Conservation (phyloP, 2,113 vertebrate species). For the Grammomys dolichurus region DNA sequence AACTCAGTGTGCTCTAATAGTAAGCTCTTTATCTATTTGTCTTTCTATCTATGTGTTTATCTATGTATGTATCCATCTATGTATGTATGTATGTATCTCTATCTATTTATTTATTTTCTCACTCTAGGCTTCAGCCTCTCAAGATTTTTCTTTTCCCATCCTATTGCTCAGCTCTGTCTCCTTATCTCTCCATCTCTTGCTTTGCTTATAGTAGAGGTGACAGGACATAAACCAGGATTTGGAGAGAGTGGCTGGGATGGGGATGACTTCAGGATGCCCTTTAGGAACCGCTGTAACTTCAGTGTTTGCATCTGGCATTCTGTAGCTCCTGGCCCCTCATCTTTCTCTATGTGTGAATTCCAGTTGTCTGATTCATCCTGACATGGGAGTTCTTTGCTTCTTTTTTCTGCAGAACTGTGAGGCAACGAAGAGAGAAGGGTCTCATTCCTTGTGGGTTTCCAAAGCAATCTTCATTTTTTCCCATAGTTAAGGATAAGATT, state of each 20-base stretch:
- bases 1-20: neutral
- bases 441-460: slow-evolving; percentile 78
- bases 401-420: slow-evolving; percentile 81
- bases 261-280: slow-evolving; percentile 64
- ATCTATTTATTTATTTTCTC: slow-evolving; percentile 27
- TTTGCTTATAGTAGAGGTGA: slow-evolving; percentile 87
- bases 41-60: neutral
- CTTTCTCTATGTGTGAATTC: slow-evolving; percentile 83
- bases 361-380: slow-evolving; percentile 86
- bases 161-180: slow-evolving; percentile 21
- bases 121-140: slow-evolving; percentile 61
- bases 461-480: slow-evolving; percentile 76
- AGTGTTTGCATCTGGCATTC: slow-evolving; percentile 85
- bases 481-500: slow-evolving; percentile 82
- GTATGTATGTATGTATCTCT: neutral
- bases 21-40: neutral
- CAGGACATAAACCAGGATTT: slow-evolving; percentile 87
- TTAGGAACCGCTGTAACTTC: slow-evolving; percentile 79
- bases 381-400: slow-evolving; percentile 83
- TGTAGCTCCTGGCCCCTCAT: slow-evolving; percentile 74
- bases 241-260: slow-evolving; percentile 49
- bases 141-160: slow-evolving; percentile 61
- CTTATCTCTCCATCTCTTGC: slow-evolving; percentile 71
- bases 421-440: slow-evolving; percentile 70
- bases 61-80: neutral